phyloP scores from a whole-genome alignment of 2,113 vertebrate species.

The Ahaetulla prasina region DNA sequence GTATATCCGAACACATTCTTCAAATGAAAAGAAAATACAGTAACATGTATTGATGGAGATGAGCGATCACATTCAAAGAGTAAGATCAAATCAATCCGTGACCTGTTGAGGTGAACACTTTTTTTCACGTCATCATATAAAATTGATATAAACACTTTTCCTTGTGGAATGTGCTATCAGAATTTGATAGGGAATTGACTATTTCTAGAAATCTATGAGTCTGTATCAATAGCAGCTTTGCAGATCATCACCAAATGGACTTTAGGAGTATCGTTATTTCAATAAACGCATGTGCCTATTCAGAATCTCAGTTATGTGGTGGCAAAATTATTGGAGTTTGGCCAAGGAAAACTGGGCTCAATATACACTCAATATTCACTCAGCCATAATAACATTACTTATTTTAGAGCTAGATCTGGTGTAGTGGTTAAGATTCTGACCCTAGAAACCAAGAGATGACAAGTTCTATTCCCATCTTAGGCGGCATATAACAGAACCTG shows the following conservation, averaged over 20 bases:
- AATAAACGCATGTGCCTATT: not conserved
- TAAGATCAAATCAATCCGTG: not conserved
- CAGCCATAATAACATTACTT: not conserved
- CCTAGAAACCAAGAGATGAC: not conserved
- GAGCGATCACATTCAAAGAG: not conserved
- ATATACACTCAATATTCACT: not conserved
- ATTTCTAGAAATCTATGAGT: not conserved
- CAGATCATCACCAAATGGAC: not conserved
- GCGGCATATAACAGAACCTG: not conserved
- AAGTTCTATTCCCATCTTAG: not conserved
- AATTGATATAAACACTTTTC: not conserved
- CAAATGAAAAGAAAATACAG: not conserved
- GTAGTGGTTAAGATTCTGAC: not conserved
- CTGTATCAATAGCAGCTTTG: not conserved
- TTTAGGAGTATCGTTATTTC: not conserved
- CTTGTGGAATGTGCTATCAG: not conserved
- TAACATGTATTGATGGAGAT: not conserved
- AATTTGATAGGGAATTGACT: not conserved
- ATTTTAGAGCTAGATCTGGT: not conserved
- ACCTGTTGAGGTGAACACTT: not conserved
- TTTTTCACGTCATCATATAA: not conserved
- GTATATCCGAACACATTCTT: not conserved
- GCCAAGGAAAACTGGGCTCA: not conserved
- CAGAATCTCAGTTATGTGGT: not conserved
- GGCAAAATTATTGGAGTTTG: not conserved